Evolutionary conservation across 2,113 vertebrate species (phyloP).

Genomic region (Ciconia maguari): DNA sequence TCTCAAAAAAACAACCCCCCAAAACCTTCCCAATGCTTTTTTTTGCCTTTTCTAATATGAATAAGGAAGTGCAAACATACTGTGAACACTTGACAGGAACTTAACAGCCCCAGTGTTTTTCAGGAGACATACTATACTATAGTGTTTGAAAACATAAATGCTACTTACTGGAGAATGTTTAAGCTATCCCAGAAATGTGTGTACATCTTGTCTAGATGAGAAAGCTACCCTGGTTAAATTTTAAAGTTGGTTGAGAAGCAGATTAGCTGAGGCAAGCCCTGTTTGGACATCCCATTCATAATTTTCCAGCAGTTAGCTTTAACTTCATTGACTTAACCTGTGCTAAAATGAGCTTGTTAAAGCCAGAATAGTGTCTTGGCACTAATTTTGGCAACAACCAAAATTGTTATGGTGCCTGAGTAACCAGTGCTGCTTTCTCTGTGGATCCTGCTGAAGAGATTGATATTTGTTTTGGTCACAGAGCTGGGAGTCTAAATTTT

Average conservation of each 20-base stretch:
- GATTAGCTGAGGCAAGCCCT: background rate
- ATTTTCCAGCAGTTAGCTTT: background rate
- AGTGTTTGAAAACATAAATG: background rate
- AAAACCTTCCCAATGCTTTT: background rate
- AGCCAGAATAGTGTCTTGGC: background rate
- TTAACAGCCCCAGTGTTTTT: background rate
- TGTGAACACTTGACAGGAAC: background rate
- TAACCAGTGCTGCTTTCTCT: background rate
- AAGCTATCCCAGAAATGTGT: background rate
- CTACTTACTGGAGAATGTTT: background rate
- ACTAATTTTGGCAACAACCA: background rate
- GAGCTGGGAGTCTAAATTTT: background rate
- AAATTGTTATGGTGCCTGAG: background rate
- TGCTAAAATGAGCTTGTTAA: background rate
- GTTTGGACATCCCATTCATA: background rate
- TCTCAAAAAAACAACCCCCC: background rate
- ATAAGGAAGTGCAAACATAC: background rate
- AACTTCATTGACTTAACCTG: background rate
- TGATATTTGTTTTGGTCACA: background rate
- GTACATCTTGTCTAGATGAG: background rate
- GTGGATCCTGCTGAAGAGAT: background rate
- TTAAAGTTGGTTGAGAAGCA: background rate
- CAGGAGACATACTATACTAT: background rate
- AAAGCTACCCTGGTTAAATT: background rate
- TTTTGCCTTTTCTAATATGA: background rate